Evolutionary conservation across 2,113 vertebrate species (phyloP).

Genomic region (Bothrops jararaca): DNA sequence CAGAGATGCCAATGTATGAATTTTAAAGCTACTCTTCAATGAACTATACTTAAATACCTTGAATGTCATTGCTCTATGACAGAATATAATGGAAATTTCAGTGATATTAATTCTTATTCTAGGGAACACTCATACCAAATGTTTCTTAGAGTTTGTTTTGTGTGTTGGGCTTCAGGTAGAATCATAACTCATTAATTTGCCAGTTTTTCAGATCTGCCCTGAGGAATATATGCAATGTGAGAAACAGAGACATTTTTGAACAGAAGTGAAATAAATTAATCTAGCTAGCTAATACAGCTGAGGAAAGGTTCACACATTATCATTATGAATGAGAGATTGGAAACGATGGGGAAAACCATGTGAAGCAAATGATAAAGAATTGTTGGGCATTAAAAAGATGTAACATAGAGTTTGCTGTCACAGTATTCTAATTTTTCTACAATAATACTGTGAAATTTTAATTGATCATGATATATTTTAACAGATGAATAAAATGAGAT

Average conservation of each 20-base stretch:
- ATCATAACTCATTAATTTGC: neutral
- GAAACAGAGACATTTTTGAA: neutral
- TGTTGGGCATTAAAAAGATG: neutral
- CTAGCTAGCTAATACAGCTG: neutral
- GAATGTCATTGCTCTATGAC: neutral
- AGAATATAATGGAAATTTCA: neutral
- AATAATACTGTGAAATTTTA: neutral
- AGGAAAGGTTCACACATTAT: neutral
- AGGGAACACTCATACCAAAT: neutral
- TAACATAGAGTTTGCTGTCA: neutral
- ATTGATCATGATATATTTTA: neutral
- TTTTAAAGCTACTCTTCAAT: neutral
- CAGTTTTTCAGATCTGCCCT: neutral
- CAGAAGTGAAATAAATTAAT: neutral
- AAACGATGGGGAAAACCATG: neutral
- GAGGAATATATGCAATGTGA: neutral
- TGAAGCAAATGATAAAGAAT: neutral
- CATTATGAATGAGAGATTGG: neutral
- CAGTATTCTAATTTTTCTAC: neutral
- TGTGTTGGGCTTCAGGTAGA: neutral
- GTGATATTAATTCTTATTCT: neutral
- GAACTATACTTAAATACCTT: neutral
- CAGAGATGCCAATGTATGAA: neutral
- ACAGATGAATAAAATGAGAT: neutral
- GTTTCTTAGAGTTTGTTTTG: neutral